phyloP scores from a whole-genome alignment of 1,140 invertebrate genomes.

The Diploscapter pachys region DNA sequence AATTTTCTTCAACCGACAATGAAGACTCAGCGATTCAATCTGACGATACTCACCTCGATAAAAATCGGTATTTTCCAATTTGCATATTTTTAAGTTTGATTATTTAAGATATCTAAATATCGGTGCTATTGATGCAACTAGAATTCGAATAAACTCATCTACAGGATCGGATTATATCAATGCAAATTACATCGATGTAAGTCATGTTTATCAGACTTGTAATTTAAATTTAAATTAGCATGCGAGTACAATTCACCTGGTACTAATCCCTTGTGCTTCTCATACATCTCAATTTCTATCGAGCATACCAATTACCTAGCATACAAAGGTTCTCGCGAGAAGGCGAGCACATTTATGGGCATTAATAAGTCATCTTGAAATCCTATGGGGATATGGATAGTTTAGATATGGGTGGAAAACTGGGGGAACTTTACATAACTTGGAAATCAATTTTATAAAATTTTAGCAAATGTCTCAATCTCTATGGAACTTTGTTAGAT shows the following conservation, averaged over 20 bases:
- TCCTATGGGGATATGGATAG: too few relatives aligned
- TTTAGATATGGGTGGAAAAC: too few relatives aligned
- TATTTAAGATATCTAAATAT: slow-evolving; percentile 47
- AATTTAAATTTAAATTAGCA: slow-evolving; percentile 10
- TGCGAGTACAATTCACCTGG: background rate
- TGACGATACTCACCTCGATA: slow-evolving; percentile 29
- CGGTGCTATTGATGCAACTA: slow-evolving; percentile 46
- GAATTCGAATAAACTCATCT: slow-evolving; percentile 42
- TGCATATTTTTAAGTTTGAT: slow-evolving; percentile 14
- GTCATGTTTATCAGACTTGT: slow-evolving; percentile 22
- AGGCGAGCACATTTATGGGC: background rate
- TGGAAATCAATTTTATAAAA: too few relatives aligned
- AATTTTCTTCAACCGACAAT: background rate
- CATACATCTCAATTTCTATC: background rate
- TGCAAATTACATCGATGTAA: slow-evolving; percentile 58
- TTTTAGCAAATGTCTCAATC: too few relatives aligned
- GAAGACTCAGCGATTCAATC: slow-evolving; percentile 14
- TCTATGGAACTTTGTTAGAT: too few relatives aligned
- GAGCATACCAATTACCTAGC: background rate
- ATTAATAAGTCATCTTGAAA: too few relatives aligned
- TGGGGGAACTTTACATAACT: too few relatives aligned
- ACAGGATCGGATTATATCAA: slow-evolving; percentile 53
- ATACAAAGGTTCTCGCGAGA: background rate
- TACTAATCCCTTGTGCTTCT: background rate
- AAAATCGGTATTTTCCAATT: slow-evolving; percentile 17